A percentile compares a stretch with the other conserved stretches of the same genome.
Conservation (phyloP, 2,888 invertebrate species). For the Acanthosoma haemorrhoidale region DNA sequence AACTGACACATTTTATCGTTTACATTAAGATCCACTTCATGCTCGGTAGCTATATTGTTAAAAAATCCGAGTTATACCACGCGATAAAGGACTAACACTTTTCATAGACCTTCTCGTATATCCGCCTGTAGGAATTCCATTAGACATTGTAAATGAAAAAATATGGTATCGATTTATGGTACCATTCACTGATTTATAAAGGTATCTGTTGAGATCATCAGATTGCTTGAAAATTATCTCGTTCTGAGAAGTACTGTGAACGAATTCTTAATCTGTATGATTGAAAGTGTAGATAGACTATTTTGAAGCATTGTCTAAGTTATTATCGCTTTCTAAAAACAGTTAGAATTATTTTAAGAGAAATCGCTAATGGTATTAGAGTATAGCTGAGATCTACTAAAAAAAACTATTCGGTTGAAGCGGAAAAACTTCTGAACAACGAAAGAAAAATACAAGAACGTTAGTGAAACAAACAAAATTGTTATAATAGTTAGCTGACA, state of each 20-base stretch:
- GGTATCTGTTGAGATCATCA: not conserved
- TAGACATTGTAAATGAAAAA: slow-evolving; percentile 2
- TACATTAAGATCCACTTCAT: too few species aligned
- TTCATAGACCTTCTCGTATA: not conserved
- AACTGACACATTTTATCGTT: too few species aligned
- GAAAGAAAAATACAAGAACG: too few species aligned
- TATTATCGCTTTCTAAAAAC: not conserved
- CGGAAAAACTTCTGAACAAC: too few species aligned
- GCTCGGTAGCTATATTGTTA: not conserved
- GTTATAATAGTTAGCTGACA: too few species aligned
- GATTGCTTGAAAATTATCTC: not conserved
- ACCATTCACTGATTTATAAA: not conserved
- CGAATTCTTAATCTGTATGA: not conserved
- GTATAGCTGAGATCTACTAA: too few species aligned
- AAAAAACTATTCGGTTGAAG: too few species aligned
- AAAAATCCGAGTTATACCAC: not conserved
- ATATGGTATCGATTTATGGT: not conserved
- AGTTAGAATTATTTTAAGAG: too few species aligned
- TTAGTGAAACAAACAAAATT: too few species aligned
- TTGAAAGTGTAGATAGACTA: not conserved
- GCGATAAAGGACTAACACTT: not conserved
- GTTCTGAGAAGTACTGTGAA: not conserved
- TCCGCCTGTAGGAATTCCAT: not conserved
- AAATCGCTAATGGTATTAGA: too few species aligned
- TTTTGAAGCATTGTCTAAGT: not conserved